phyloP scores from a whole-genome alignment of 2,888 invertebrate genomes.

The Drosophila subquinaria region DNA sequence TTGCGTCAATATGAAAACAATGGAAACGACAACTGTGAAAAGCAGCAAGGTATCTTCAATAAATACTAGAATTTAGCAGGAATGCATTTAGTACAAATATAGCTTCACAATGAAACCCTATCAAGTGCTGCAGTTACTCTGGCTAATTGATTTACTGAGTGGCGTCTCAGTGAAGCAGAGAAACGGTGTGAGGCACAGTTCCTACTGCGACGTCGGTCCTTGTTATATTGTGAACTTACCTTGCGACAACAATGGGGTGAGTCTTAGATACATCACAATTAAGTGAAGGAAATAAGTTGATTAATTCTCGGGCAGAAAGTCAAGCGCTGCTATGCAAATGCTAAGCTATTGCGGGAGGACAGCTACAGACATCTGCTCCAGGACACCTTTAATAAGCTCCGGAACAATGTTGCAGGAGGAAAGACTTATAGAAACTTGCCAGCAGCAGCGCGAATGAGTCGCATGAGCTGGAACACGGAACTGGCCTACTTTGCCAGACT shows the following conservation, averaged over 20 bases:
- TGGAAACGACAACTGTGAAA: neutral
- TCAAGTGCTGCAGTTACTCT: conserved; percentile 5
- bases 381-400: conserved; percentile 36
- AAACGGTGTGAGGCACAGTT: neutral
- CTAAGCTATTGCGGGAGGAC: neutral
- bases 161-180: neutral
- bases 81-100: neutral
- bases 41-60: neutral
- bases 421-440: conserved; percentile 26
- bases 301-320: conserved; percentile 18
- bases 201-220: conserved; percentile 21
- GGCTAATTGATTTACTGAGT: conserved; percentile 1
- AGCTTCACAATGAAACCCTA: conserved; percentile 9
- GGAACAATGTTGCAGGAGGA: conserved; percentile 48
- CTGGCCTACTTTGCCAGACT: conserved; percentile 43
- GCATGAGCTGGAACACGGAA: conserved; percentile 48
- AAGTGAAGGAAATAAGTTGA: neutral
- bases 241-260: conserved; percentile 39
- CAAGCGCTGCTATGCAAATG: neutral
- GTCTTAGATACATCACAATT: neutral
- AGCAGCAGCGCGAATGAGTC: conserved; percentile 48
- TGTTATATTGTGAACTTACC: conserved; percentile 37
- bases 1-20: neutral
- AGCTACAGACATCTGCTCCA: neutral
- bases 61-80: neutral